A percentile compares a stretch with the other conserved stretches of the same genome.
Evolutionary conservation across 2,888 invertebrate species (phyloP).

Genomic region (Drosophila engyochracea): DNA sequence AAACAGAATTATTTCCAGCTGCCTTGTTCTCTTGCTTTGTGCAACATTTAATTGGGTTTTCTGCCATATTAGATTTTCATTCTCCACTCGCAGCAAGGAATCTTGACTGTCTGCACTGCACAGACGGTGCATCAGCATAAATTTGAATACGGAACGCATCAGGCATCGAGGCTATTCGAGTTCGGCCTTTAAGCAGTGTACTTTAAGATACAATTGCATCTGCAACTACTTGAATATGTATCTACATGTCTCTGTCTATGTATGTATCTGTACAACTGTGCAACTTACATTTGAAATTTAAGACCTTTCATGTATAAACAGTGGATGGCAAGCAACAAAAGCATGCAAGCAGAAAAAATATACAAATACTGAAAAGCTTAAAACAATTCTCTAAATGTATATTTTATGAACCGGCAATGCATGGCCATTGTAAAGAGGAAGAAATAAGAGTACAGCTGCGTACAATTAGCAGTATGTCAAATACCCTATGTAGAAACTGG

Average conservation of each 20-base stretch:
- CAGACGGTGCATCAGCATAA: slow-evolving; percentile 34
- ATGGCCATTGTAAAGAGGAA: slow-evolving; percentile 26
- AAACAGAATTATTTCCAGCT: slow-evolving; percentile 74
- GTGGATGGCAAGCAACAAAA: slow-evolving; percentile 16
- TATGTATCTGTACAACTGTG: slow-evolving; percentile 4
- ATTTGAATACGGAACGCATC: slow-evolving; percentile 48
- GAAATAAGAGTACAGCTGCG: slow-evolving; percentile 7
- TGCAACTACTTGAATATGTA: slow-evolving; percentile 13
- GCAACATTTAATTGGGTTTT: slow-evolving; percentile 76
- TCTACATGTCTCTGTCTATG: neutral
- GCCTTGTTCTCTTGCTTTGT: slow-evolving; percentile 61
- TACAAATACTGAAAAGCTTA: slow-evolving; percentile 25
- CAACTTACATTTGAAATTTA: slow-evolving; percentile 41
- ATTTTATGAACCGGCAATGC: slow-evolving; percentile 56
- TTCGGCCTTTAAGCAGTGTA: slow-evolving; percentile 6
- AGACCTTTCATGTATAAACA: slow-evolving; percentile 36
- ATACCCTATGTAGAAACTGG: slow-evolving; percentile 14
- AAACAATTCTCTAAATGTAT: slow-evolving; percentile 71
- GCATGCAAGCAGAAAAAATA: slow-evolving; percentile 3
- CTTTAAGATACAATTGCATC: slow-evolving; percentile 30
- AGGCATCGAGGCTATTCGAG: neutral
- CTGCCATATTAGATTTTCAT: slow-evolving; percentile 77
- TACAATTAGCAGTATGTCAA: neutral
- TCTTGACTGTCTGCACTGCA: slow-evolving; percentile 8
- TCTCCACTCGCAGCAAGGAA: slow-evolving; percentile 12